Percentiles rank a stretch among this genome's conserved stretches.
phyloP scores from a whole-genome alignment of 2,113 vertebrate genomes.

The Cheilinus undulatus region DNA sequence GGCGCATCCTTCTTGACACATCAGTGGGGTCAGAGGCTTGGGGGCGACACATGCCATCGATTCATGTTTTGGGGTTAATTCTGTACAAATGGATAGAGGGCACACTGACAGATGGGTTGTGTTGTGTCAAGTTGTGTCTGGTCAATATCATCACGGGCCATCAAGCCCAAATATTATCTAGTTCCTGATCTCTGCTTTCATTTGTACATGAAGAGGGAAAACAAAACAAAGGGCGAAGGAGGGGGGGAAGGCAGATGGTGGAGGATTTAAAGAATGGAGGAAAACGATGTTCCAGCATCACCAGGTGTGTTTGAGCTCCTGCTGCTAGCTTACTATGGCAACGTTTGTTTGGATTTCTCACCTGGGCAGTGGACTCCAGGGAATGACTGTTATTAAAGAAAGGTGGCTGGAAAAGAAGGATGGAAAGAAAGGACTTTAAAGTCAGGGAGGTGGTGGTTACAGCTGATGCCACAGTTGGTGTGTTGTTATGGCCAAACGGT shows the following conservation, averaged over 20 bases:
- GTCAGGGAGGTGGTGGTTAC: constrained; percentile 25
- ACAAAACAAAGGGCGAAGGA: background rate
- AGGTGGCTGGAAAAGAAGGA: constrained; percentile 26
- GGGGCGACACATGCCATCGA: constrained; percentile 15
- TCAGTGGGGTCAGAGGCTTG: constrained; percentile 20
- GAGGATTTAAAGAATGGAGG: constrained; percentile 5
- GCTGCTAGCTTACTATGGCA: constrained; percentile 60
- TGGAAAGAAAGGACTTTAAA: background rate
- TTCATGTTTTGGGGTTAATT: constrained; percentile 49
- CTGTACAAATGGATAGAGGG: constrained; percentile 37
- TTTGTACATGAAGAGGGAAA: constrained; percentile 1
- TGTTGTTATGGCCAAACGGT: constrained; percentile 62
- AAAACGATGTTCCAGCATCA: constrained; percentile 4
- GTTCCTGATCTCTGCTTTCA: constrained; percentile 36
- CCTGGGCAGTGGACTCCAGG: constrained; percentile 51
- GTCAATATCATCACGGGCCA: constrained; percentile 72
- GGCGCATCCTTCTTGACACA: constrained; percentile 6
- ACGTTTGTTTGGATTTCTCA: constrained; percentile 62
- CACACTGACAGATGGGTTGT: constrained; percentile 70
- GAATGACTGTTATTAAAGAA: constrained; percentile 37
- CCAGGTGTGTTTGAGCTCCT: constrained; percentile 60
- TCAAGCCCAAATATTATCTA: constrained; percentile 54
- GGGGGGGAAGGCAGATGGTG: constrained; percentile 26
- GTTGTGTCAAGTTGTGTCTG: constrained; percentile 54
- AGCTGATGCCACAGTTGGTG: constrained; percentile 78